phyloP scores from a whole-genome alignment of 2,797 vertebrate genomes.

The Scolopax rusticola region DNA sequence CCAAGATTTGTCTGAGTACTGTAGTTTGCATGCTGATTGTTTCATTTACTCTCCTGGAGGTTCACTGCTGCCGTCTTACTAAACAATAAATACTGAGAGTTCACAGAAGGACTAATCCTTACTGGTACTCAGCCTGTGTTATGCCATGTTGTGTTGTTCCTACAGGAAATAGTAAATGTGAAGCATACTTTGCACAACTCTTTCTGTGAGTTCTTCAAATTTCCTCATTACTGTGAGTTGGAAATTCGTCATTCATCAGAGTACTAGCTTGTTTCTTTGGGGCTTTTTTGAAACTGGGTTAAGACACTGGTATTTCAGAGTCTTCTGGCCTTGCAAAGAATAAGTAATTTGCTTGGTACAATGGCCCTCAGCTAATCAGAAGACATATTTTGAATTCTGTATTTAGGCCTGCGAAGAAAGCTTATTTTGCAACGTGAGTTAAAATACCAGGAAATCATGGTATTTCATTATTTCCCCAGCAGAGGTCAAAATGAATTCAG shows the following conservation, averaged over 20 bases:
- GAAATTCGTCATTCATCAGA: background rate
- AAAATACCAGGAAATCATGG: background rate
- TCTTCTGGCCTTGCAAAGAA: background rate
- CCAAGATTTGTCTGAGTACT: background rate
- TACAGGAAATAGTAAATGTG: background rate
- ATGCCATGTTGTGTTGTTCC: background rate
- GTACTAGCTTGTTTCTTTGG: background rate
- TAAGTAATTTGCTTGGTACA: background rate
- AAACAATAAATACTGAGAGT: background rate
- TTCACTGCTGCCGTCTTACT: background rate
- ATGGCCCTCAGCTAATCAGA: background rate
- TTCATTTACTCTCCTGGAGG: background rate
- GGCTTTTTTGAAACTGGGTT: background rate
- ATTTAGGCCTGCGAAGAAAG: background rate
- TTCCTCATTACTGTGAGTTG: background rate
- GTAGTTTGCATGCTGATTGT: background rate
- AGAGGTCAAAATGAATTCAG: background rate
- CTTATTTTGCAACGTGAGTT: background rate
- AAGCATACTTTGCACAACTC: background rate
- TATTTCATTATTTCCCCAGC: background rate
- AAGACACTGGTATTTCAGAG: background rate
- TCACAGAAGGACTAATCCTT: background rate
- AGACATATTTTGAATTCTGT: background rate
- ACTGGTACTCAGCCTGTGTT: background rate
- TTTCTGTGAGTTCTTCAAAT: background rate